phyloP scores from a whole-genome alignment of 2,113 vertebrate species.

The Oenanthe melanoleuca region DNA sequence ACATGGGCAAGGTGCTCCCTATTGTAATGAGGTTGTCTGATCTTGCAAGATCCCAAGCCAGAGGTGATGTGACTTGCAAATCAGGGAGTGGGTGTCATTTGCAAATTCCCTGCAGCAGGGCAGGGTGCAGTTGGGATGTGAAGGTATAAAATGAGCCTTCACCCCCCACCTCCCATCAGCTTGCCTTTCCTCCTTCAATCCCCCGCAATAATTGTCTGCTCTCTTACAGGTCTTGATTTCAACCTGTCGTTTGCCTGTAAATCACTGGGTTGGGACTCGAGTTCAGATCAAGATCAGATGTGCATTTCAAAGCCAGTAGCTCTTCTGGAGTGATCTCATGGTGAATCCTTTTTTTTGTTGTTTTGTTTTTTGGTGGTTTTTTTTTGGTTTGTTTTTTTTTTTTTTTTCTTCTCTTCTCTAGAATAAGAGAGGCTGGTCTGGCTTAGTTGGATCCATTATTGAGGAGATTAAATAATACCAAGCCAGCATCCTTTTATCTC shows the following conservation, averaged over 20 bases:
- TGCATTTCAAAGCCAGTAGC: neutral
- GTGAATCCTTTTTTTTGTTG: neutral
- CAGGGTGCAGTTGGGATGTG: neutral
- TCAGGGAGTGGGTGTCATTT: slow-evolving; percentile 53
- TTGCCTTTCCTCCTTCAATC: neutral
- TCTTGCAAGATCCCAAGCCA: slow-evolving; percentile 13
- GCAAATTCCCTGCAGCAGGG: slow-evolving; percentile 29
- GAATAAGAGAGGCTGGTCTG: neutral
- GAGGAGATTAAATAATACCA: neutral
- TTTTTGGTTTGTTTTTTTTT: neutral
- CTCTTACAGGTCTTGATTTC: neutral
- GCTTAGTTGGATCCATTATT: neutral
- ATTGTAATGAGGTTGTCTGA: neutral
- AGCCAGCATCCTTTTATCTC: neutral
- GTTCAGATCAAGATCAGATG: slow-evolving; percentile 16
- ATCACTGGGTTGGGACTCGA: neutral
- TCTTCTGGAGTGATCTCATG: neutral
- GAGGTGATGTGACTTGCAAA: slow-evolving; percentile 53
- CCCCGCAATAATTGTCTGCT: neutral
- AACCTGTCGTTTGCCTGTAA: neutral
- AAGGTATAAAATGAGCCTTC: neutral
- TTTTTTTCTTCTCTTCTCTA: neutral
- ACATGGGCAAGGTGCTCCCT: neutral
- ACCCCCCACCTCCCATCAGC: neutral
- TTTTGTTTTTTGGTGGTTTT: neutral